A percentile compares a stretch with the other conserved stretches of the same genome.
Evolutionary conservation across 2,888 invertebrate species (phyloP).

Genomic region (Tachina lurida): DNA sequence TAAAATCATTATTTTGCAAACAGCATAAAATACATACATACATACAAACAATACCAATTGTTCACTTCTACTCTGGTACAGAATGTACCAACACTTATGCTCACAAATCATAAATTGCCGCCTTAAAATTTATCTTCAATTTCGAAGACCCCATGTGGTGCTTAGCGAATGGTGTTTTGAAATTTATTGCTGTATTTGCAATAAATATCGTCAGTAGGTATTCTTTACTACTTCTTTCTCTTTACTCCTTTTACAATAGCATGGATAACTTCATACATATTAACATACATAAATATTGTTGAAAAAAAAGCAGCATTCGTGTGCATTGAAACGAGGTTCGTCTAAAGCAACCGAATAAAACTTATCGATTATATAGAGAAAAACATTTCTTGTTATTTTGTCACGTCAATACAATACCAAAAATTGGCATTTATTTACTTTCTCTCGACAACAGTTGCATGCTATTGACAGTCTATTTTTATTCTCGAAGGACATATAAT

Average conservation of each 20-base stretch:
- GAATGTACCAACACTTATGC: constrained; percentile 72
- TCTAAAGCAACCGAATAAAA: background rate
- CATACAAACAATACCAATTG: constrained; percentile 62
- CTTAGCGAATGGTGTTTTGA: constrained; percentile 76
- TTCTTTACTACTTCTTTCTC: constrained; percentile 41
- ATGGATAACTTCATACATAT: constrained; percentile 33
- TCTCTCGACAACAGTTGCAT: no score
- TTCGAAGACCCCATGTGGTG: constrained; percentile 77
- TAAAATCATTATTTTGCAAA: constrained; percentile 39
- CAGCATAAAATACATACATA: constrained; percentile 43
- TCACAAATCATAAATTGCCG: constrained; percentile 83
- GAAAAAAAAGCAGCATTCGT: background rate
- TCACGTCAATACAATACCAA: no score
- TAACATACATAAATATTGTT: constrained; percentile 12
- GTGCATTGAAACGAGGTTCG: constrained; percentile 29
- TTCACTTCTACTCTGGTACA: constrained; percentile 54
- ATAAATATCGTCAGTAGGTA: constrained; percentile 79
- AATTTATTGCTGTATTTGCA: constrained; percentile 81
- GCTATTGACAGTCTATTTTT: no score
- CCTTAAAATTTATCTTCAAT: constrained; percentile 83
- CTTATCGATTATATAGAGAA: no score
- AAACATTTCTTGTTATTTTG: no score
- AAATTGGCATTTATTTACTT: no score
- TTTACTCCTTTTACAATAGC: constrained; percentile 4
- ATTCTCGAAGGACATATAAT: no score